Base-by-base conservation (phyloP, 2,113 vertebrate species). In the Gasterosteus nipponicus region DNA sequence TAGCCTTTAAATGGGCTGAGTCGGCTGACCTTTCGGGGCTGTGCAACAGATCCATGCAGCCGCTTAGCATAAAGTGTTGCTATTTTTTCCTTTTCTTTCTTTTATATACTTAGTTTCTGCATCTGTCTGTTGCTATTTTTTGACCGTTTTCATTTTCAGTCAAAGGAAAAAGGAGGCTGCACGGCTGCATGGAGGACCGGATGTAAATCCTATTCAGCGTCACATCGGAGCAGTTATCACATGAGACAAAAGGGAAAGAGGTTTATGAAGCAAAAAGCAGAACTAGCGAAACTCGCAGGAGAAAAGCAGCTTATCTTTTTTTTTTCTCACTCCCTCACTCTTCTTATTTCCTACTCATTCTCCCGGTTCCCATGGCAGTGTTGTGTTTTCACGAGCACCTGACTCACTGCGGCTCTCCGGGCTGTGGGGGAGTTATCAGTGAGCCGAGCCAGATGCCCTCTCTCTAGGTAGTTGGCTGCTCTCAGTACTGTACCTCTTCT, bases 391-490 rank as follows among this genome's bases (percentile, higher is more conserved):
- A 83, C 71, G 85, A 89, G 87, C 89, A 89, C 83, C 87, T 89
- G 90, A 90, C 84, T 89, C 88, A 81, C 49, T 18, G 82, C 57
- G 47, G 82, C 83, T 90, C 85, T 86, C 73, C 39, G 65, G 82
- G 82, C 78, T 81, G 87, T 90, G 89, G 90, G 86, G 88, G 91
- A 86, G 89, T 87, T 82, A 80, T 76, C 79, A 58, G 69, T 54
- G 78, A 85, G 79, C 84, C 80, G 74, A 66, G 77, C 84, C 90
- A 92, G 90, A 87, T 93, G 92, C 89, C 89, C 89, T 91, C 89
- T 86, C 92, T 80, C 86, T 85, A 74, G 91, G 92, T 91, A 84
- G 82, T 82, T 70, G 26, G 77, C 81, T 82, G 49, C 71, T 82
- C 59, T 44, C 53, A 57, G 22, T 57, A 19, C 75, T 76, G 78